Evolutionary conservation across 2,888 invertebrate species (phyloP).

Genomic region (Lomographa bimaculata): DNA sequence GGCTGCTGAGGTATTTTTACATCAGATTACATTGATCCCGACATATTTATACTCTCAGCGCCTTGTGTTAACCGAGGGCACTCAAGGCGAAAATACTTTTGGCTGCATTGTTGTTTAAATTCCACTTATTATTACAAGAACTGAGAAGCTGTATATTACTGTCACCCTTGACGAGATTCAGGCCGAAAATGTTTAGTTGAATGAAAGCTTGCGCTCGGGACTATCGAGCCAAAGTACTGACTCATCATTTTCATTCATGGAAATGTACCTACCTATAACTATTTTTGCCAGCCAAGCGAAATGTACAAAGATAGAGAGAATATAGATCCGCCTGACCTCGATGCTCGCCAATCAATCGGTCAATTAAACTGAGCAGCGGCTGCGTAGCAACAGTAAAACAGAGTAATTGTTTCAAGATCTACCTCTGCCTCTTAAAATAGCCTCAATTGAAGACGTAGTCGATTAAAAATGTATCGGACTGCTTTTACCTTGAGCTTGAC

Average conservation of each 20-base stretch:
- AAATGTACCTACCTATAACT: no score
- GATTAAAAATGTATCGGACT: conserved; percentile 19
- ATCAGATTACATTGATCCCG: conserved; percentile 39
- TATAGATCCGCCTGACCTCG: conserved; percentile 23
- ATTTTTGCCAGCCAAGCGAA: conserved; percentile 33
- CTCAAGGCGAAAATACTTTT: conserved; percentile 24
- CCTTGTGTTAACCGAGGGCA: conserved; percentile 11
- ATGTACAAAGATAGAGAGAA: conserved; percentile 20
- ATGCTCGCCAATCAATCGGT: conserved; percentile 32
- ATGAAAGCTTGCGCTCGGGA: conserved; percentile 48
- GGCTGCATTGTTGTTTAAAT: conserved; percentile 24
- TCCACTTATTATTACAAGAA: conserved; percentile 26
- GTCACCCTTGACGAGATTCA: conserved; percentile 45
- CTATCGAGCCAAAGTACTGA: conserved; percentile 62
- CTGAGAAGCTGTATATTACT: conserved; percentile 40
- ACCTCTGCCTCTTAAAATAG: background rate
- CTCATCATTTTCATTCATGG: conserved; percentile 69
- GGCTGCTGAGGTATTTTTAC: conserved; percentile 37
- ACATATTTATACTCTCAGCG: conserved; percentile 18
- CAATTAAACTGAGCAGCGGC: conserved; percentile 23
- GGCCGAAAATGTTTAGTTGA: conserved; percentile 41
- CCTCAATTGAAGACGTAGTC: conserved; percentile 11
- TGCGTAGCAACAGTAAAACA: conserved; percentile 17
- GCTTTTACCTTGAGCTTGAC: conserved; percentile 62
- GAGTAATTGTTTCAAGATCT: conserved; percentile 10